Percentiles rank a stretch among this genome's conserved stretches.
phyloP scores from a whole-genome alignment of 2,113 vertebrate species.

The Tauraco erythrolophus region DNA sequence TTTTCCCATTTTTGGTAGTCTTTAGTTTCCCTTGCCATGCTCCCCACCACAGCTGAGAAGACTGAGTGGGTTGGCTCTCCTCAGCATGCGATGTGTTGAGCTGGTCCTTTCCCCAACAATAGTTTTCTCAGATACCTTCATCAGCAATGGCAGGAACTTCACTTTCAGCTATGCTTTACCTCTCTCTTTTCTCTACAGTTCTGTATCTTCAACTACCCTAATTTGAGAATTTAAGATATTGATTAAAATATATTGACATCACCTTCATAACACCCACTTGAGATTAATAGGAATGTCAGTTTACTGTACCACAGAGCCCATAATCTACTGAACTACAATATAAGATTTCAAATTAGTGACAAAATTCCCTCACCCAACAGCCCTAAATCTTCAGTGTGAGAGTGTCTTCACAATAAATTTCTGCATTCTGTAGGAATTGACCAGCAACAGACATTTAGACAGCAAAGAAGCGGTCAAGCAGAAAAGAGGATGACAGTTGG shows the following conservation, averaged over 20 bases:
- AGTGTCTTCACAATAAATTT: background rate
- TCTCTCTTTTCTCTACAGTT: background rate
- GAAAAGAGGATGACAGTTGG: background rate
- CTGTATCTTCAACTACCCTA: background rate
- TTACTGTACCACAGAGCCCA: background rate
- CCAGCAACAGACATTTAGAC: background rate
- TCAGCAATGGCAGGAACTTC: background rate
- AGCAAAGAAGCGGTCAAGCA: background rate
- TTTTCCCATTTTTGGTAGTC: background rate
- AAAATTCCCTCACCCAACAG: background rate
- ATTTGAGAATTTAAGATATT: background rate
- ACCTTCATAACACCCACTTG: background rate
- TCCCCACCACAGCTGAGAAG: background rate
- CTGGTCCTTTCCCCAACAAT: background rate
- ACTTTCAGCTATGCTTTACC: background rate
- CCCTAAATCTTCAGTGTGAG: background rate
- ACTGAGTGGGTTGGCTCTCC: background rate
- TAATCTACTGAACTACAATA: background rate
- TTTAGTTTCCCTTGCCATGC: background rate
- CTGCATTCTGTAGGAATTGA: background rate
- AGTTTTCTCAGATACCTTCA: background rate
- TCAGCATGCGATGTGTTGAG: background rate
- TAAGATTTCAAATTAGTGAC: background rate
- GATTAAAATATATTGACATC: background rate
- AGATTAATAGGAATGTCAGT: background rate